Evolutionary conservation across 2,888 invertebrate species (phyloP), one percentile per base, ranked within the genome.

Genomic region (Cheilosia grossa): DNA sequence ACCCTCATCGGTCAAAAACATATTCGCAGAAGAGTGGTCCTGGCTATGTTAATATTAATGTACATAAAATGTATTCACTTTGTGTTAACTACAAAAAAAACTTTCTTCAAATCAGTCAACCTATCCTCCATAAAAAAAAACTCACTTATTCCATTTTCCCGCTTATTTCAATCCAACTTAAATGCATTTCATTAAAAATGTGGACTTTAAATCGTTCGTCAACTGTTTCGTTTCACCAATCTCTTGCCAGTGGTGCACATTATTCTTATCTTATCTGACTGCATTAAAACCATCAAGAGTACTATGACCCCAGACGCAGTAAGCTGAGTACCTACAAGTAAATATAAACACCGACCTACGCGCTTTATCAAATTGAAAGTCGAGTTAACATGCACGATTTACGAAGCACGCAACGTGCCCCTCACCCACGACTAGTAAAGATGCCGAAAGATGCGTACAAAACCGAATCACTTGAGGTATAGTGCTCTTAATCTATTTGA

Each of bases 251-350:
- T 64, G 56, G 66, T 61, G 74, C 66, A 54, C 33, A 64, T n/a
- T 33, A 56, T 80, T 74, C 80, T 81, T 63, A 81, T 64, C 75
- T 77, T 72, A 78, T 82, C 78, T 63, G 82, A 77, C 67, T 82
- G 79, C 69, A 30, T 44, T 69, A 54, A 21, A 51, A 74, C 54
- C 51, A 75, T 86, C 47, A 82, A 86, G 87, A 81, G 87, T 83
- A 15, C 58, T 69, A 47, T 40, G 75, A 81, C 69, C 59, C 67
- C 78, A 47, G 9, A 10, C 33, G 37, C 54, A 27, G 13, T 13
- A 37, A 37, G 37, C 37, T 2, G 37, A 13, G 37, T 13, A 37
- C 10, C 2, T 58, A 59, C 27, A 81, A 37, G 58, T 59, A 53
- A 47, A 51, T 51, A 15, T 51, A 44, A 42, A 56, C 51, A 47